Base-by-base conservation (phyloP, 2,113 vertebrate species). In the Bufo bufo region DNA sequence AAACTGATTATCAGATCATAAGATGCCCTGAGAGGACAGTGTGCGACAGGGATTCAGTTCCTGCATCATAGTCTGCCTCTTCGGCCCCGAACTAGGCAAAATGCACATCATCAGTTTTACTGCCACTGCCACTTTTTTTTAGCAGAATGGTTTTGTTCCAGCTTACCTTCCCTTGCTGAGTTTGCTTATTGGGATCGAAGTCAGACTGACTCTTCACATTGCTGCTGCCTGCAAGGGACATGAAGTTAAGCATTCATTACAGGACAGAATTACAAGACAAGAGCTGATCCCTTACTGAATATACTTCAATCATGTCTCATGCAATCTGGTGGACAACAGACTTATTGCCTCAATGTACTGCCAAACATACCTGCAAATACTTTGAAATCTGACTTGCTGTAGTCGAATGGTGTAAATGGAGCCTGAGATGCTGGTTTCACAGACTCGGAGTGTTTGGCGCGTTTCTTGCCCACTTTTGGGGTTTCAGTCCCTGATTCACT, bases 371-470 rank as follows among this genome's bases (percentile, higher is more conserved):
- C 98, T 69, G 97, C 92, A 92, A 99, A 99, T 78, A 97, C 94
- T 91, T 95, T 96, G 90, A 99, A 95, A 91, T 97, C 94, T 2
- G 97, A 96, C 90, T 97, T 95, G 92, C 94, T 97, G 93, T 99
- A 99, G 94, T 99, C 97, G 0, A 96, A 99, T 1, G 98, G 97
- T 7, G 94, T 96, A 54, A 99, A 98, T 11, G 93, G 90, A 20
- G 92, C 90, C 0, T 93, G 52, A 0, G 89, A 23, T 0, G 89
- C 23, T 4, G 93, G 93, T 0, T 90, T 88, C 56, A 93, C 91
- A 0, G 92, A 61, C 50, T 93, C 94, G 2, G 93, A 16, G 72
- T 4, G 81, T 91, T 96, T 98, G 77, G 92, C 90, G 20, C 93
- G 89, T 90, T 98, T 98, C 89, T 95, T 97, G 56, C 92, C 96